These are phyloP conservation scores for Seladonia tumulorum DNA, from an alignment of 2,888 invertebrate genomes.

Conservation along the genomic window DNA sequence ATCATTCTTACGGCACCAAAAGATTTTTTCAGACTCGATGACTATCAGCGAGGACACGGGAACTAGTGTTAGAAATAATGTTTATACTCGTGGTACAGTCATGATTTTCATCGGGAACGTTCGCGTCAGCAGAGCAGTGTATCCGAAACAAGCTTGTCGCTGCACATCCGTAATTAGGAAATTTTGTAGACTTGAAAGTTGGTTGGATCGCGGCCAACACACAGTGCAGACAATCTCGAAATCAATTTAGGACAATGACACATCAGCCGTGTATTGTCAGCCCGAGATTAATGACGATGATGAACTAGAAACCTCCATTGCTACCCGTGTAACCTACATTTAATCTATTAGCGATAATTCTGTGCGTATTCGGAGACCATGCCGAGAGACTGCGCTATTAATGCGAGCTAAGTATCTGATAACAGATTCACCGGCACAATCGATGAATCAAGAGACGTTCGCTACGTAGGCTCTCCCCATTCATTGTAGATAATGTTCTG, in stretches of 20 bases:
- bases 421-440: background rate
- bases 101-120: background rate
- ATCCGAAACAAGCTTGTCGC: background rate
- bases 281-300: background rate
- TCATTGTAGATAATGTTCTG: slow-evolving; percentile 13
- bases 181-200: background rate
- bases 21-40: background rate
- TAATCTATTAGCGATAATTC: slow-evolving; percentile 2
- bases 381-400: background rate
- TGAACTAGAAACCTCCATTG: background rate
- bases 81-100: background rate
- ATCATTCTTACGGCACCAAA: background rate
- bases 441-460: slow-evolving; percentile 3
- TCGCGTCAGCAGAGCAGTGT: background rate
- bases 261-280: background rate
- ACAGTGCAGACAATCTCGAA: no score
- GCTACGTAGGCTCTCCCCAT: slow-evolving; percentile 3
- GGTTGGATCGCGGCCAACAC: background rate
- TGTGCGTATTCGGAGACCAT: background rate
- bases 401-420: background rate
- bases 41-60: background rate
- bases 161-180: background rate
- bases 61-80: background rate
- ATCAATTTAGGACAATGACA: background rate
- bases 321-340: background rate